Evolutionary conservation across 2,888 invertebrate genomes (phyloP).

Genomic region (Gymnoscelis rufifasciata): DNA sequence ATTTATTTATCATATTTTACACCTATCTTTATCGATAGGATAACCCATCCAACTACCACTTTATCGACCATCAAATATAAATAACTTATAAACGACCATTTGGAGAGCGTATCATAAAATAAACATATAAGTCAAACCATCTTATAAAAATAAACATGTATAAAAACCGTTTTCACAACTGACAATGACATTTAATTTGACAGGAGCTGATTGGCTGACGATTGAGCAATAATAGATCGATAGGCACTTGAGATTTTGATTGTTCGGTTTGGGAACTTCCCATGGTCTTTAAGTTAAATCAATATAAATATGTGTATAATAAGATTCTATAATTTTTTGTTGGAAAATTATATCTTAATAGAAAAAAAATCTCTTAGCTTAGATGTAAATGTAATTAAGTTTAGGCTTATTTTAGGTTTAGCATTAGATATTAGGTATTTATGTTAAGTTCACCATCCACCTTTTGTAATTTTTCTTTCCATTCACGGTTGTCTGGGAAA

Average conservation of each 20-base stretch:
- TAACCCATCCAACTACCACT: background rate
- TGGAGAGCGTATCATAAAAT: conserved; percentile 8
- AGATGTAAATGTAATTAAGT: too few species aligned
- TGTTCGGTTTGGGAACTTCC: too few species aligned
- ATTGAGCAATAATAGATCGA: conserved; percentile 4
- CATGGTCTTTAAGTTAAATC: too few species aligned
- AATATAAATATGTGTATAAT: too few species aligned
- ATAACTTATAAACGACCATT: background rate
- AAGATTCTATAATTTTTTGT: too few species aligned
- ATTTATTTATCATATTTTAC: background rate
- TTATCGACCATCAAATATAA: conserved; percentile 1
- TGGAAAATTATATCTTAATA: too few species aligned
- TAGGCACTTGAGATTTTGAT: background rate
- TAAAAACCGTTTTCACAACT: conserved; percentile 7
- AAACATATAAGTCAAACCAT: conserved; percentile 14
- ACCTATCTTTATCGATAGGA: background rate
- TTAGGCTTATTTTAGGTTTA: too few species aligned
- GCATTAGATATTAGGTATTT: too few species aligned
- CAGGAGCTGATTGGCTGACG: conserved; percentile 4
- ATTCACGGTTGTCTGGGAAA: too few species aligned
- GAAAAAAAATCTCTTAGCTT: too few species aligned
- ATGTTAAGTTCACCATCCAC: too few species aligned
- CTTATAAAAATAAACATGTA: conserved; percentile 19
- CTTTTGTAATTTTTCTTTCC: too few species aligned
- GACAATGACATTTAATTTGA: conserved; percentile 6